Evolutionary conservation across 37 sponge, comb jelly and placozoan genomes (phyloP).

Genomic region (Haliclona indistincta): DNA sequence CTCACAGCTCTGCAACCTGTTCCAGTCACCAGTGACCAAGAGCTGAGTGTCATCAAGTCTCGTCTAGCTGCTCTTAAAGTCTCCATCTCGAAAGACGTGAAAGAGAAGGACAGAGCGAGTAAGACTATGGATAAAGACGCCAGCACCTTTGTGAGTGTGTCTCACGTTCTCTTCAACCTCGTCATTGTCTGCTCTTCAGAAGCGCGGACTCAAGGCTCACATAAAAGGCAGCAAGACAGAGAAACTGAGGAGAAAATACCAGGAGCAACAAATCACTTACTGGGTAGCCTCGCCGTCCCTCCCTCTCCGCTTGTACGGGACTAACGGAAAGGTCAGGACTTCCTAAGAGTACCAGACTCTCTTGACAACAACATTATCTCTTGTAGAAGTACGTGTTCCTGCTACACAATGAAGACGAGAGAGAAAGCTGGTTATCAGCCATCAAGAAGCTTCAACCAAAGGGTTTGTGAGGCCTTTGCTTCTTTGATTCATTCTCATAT

Average conservation of each 20-base stretch:
- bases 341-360: no score
- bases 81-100: slow-evolving; percentile 31
- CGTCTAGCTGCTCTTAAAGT: slow-evolving; percentile 76
- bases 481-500: not conserved
- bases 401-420: slow-evolving; percentile 74
- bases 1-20: slow-evolving; percentile 63
- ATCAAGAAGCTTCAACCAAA: slow-evolving; percentile 82
- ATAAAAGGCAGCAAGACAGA: slow-evolving; percentile 33
- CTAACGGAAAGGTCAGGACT: slow-evolving; percentile 63
- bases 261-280: slow-evolving; percentile 73
- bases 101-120: slow-evolving; percentile 19
- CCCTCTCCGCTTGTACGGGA: slow-evolving; percentile 69
- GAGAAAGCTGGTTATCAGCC: slow-evolving; percentile 65
- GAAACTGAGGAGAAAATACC: slow-evolving; percentile 62
- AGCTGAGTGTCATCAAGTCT: slow-evolving; percentile 68
- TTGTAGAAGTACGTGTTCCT: slow-evolving; percentile 68
- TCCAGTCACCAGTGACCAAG: slow-evolving; percentile 71
- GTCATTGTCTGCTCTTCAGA: slow-evolving; percentile 4
- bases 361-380: not conserved
- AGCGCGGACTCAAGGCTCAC: slow-evolving; percentile 6
- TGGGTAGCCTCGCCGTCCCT: slow-evolving; percentile 80
- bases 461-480: slow-evolving; percentile 35
- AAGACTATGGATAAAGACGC: slow-evolving; percentile 25
- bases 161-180: not conserved
- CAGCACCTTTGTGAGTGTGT: not conserved